phyloP scores from a whole-genome alignment of 2,797 vertebrate genomes.

The Philypnodon macrostomus region DNA sequence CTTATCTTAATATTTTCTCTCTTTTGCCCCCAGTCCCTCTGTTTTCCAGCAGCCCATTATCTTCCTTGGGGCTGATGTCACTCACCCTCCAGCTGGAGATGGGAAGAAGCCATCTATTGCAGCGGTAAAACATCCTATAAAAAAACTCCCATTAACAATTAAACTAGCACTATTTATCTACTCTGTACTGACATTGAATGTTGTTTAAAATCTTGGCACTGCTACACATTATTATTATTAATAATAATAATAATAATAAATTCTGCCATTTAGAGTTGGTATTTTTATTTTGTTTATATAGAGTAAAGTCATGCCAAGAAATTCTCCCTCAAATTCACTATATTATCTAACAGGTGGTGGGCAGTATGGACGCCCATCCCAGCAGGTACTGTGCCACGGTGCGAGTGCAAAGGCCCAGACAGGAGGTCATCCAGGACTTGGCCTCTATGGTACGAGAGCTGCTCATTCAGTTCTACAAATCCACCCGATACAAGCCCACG shows the following conservation, averaged over 20 bases:
- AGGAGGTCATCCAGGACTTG: slow-evolving; percentile 95
- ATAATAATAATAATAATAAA: not conserved
- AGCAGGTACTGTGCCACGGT: slow-evolving; percentile 97
- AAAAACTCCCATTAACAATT: too few species aligned
- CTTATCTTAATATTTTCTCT: not conserved
- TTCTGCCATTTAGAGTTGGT: not conserved
- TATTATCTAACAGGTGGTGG: slow-evolving; percentile 83
- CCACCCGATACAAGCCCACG: slow-evolving; percentile 96
- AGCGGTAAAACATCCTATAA: slow-evolving; percentile 81
- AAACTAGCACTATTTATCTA: not conserved
- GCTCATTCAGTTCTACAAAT: slow-evolving; percentile 98
- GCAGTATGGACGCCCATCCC: slow-evolving; percentile 97
- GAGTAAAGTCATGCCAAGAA: not conserved
- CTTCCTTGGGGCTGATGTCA: slow-evolving; percentile 97
- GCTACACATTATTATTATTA: not conserved
- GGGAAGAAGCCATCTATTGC: slow-evolving; percentile 98
- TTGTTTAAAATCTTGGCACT: too few species aligned
- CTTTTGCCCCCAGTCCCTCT: slow-evolving; percentile 65
- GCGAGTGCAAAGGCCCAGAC: slow-evolving; percentile 91
- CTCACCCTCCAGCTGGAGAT: slow-evolving; percentile 96
- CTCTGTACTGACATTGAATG: too few species aligned
- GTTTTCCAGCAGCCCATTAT: slow-evolving; percentile 99
- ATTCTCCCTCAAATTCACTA: not conserved
- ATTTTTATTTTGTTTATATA: not conserved
- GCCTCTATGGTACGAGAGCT: slow-evolving; percentile 97